Percentiles rank a stretch among this genome's conserved stretches.
Conservation (phyloP, 2,797 vertebrate genomes). For the Carcharodon carcharias region DNA sequence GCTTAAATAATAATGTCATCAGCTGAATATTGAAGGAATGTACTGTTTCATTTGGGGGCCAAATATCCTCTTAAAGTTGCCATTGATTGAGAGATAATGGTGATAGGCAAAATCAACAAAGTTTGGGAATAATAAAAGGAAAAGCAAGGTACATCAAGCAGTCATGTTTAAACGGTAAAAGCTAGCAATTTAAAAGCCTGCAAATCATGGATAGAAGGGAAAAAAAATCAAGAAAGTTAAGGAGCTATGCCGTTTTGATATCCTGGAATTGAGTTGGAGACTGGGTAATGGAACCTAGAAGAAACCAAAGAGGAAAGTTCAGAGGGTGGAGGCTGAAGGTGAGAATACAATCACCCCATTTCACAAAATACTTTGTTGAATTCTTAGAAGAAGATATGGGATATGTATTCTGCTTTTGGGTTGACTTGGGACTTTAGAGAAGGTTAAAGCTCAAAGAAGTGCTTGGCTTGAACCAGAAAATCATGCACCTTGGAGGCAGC, state of each 20-base stretch:
- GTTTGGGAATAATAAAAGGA: neutral
- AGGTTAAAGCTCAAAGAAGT: too few relatives aligned
- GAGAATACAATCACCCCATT: neutral
- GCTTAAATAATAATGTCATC: neutral
- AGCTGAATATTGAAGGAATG: neutral
- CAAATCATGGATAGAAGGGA: neutral
- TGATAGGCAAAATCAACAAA: neutral
- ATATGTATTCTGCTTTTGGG: too few relatives aligned
- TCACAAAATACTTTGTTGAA: neutral
- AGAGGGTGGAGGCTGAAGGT: neutral
- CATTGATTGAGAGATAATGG: neutral
- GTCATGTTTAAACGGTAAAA: neutral
- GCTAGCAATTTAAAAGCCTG: neutral
- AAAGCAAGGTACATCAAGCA: neutral
- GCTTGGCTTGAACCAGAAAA: too few relatives aligned
- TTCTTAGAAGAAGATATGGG: neutral
- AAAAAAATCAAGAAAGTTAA: neutral
- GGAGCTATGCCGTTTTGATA: neutral
- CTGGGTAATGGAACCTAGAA: neutral
- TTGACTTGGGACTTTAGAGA: too few relatives aligned
- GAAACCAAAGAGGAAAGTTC: neutral
- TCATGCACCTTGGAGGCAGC: too few relatives aligned
- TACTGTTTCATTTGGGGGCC: neutral
- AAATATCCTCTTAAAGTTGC: neutral
- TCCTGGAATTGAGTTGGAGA: neutral